Conservation (phyloP, 1,140 invertebrate species). For the Leucophenga varia region DNA sequence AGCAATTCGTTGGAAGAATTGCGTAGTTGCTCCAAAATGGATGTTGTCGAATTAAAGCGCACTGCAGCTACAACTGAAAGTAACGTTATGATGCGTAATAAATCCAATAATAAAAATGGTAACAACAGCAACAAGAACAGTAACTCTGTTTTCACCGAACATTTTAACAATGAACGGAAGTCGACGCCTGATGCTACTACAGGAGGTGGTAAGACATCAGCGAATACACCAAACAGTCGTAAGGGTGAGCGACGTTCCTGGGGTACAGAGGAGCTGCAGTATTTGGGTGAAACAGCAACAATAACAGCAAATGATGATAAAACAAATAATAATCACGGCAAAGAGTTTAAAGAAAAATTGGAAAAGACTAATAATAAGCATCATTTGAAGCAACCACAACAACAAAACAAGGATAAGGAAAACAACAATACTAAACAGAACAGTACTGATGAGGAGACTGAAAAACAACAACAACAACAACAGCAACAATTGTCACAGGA, state of each 20-base stretch:
- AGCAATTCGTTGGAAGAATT: constrained; percentile 70
- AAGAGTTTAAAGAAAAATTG: too few relatives aligned
- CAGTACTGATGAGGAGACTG: too few relatives aligned
- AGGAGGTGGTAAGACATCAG: constrained; percentile 13
- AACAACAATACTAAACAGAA: too few relatives aligned
- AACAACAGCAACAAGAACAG: constrained; percentile 18
- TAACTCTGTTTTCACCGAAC: background rate
- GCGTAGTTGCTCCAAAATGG: constrained; percentile 54
- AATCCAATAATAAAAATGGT: constrained; percentile 31
- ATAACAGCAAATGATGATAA: background rate
- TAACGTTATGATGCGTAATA: constrained; percentile 55
- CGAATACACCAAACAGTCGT: constrained; percentile 11
- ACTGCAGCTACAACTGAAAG: constrained; percentile 48
- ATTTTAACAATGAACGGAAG: constrained; percentile 22
- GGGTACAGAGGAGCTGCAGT: constrained; percentile 62
- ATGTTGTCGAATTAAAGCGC: constrained; percentile 50
- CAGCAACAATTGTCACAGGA: too few relatives aligned
- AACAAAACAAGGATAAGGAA: too few relatives aligned
- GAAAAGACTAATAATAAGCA: too few relatives aligned
- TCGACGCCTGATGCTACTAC: constrained; percentile 23
- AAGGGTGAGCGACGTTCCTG: constrained; percentile 63
- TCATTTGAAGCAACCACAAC: too few relatives aligned
- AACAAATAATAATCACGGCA: too few relatives aligned
- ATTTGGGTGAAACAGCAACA: constrained; percentile 33
- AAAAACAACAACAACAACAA: too few relatives aligned